phyloP scores from a whole-genome alignment of 1,140 invertebrate genomes.

The Drosophila yakuba region DNA sequence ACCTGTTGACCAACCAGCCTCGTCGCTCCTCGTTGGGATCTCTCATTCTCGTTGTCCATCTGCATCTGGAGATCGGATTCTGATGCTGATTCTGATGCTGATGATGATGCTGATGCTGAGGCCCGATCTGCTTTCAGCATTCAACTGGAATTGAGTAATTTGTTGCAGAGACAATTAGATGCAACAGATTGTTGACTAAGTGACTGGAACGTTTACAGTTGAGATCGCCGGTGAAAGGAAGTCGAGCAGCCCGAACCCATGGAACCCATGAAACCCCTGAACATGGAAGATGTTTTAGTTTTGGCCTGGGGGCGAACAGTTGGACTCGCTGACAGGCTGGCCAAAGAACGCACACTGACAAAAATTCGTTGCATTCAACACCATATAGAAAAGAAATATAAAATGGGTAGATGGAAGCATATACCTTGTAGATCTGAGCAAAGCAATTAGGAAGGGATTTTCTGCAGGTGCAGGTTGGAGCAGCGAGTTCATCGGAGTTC shows the following conservation, averaged over 20 bases:
- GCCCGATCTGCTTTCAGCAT: conserved; percentile 10
- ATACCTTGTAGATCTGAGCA: too few species aligned
- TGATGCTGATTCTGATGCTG: neutral
- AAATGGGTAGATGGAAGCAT: too few species aligned
- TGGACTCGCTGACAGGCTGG: conserved; percentile 27
- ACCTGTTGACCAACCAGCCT: conserved; percentile 68
- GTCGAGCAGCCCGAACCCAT: conserved; percentile 22
- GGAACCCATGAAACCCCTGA: conserved; percentile 41
- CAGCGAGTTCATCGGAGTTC: conserved; percentile 62
- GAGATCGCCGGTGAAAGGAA: conserved; percentile 34
- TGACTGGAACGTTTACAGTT: conserved; percentile 72
- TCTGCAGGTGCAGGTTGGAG: conserved; percentile 23
- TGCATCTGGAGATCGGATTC: conserved; percentile 33
- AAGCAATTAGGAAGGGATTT: neutral
- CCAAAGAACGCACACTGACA: neutral
- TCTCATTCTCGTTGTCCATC: conserved; percentile 6
- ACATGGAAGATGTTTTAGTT: conserved; percentile 21
- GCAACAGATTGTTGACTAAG: conserved; percentile 82
- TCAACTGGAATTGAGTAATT: conserved; percentile 78
- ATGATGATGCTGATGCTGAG: neutral
- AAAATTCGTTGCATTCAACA: neutral
- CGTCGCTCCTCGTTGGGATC: conserved; percentile 14
- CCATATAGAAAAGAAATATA: too few species aligned
- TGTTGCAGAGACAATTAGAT: conserved; percentile 80
- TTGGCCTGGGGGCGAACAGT: conserved; percentile 33